Evolutionary conservation across 1,140 invertebrate genomes (phyloP).

Genomic region (Papilio polyxenes): DNA sequence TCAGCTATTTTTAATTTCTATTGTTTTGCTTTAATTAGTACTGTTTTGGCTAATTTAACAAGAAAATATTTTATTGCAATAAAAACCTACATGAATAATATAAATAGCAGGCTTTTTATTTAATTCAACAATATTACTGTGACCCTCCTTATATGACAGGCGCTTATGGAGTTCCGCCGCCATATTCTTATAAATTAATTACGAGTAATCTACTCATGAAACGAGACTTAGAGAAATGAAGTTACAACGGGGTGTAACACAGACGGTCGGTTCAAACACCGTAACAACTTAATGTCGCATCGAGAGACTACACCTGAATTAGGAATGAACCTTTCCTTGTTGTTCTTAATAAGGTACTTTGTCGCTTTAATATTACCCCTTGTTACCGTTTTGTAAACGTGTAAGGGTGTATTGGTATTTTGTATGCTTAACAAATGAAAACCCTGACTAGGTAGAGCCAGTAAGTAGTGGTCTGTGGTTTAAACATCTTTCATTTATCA

Average conservation of each 20-base stretch:
- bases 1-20: no score
- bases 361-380: constrained; percentile 13
- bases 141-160: constrained; percentile 55
- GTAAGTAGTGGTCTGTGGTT: not conserved
- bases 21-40: no score
- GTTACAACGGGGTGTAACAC: constrained; percentile 69
- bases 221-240: constrained; percentile 76
- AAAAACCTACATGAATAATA: not conserved
- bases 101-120: constrained; percentile 35
- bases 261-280: constrained; percentile 45
- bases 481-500: not conserved
- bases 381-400: constrained; percentile 25
- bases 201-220: constrained; percentile 79
- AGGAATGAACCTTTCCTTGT: constrained; percentile 67
- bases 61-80: no score
- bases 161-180: constrained; percentile 59
- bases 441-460: not conserved
- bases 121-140: constrained; percentile 47
- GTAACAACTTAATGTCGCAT: constrained; percentile 72
- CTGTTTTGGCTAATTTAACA: no score
- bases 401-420: constrained; percentile 37
- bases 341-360: constrained; percentile 67
- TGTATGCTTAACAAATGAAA: not conserved
- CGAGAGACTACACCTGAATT: constrained; percentile 71
- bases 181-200: constrained; percentile 80